Base-by-base conservation (phyloP, 1,140 invertebrate species). In the Hypsibius dujardini region DNA sequence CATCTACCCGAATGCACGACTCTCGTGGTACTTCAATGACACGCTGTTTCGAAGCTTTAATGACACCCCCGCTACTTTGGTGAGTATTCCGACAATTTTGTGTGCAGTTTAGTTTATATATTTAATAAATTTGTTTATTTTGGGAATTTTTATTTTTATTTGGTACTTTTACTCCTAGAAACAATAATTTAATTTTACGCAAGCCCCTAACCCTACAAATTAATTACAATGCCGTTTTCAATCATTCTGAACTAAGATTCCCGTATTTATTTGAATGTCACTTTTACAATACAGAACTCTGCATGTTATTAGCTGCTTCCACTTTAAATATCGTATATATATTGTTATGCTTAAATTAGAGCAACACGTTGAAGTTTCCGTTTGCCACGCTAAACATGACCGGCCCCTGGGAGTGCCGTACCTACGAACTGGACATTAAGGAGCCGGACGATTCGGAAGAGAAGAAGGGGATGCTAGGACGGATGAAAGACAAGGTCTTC, bases 11-110 rank as follows among this genome's bases (percentile, higher is more conserved):
- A 67, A 67, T 42, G 62, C 62, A 15, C 12, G 62, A 45, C 7
- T 67, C 12, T 67, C 62, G 12, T 67, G 62, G 62, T 67, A 67
- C 62, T 67, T 67, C 42, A 67, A 67, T 45, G 62, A 42, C 12
- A 15, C 62, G 3, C 42, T 67, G 12, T 67, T 15, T 42, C 12
- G 42, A 0, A 67, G 62, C 62, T 67, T 67, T 42, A 67, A 67
- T 45, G 62, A 67, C 45, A 67, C 62, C 45, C 62, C 62, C 12
- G 62, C 62, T 12, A 45, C 42, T 67, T 42, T 67, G 62, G 62
- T 67, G 45, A 67, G 62, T 45, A 3, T 45, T 45, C 12, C 50
- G 50, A 56, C 7, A 28, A 28, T 28, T 28, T 28, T 28, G 28
- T 28, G 28, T 28, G 28, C 28, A 28, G 28, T 28, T 28, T 28